A percentile compares a stretch with the other conserved stretches of the same genome.
phyloP scores from a whole-genome alignment of 2,888 invertebrate species.

The Cataglyphis livida region DNA sequence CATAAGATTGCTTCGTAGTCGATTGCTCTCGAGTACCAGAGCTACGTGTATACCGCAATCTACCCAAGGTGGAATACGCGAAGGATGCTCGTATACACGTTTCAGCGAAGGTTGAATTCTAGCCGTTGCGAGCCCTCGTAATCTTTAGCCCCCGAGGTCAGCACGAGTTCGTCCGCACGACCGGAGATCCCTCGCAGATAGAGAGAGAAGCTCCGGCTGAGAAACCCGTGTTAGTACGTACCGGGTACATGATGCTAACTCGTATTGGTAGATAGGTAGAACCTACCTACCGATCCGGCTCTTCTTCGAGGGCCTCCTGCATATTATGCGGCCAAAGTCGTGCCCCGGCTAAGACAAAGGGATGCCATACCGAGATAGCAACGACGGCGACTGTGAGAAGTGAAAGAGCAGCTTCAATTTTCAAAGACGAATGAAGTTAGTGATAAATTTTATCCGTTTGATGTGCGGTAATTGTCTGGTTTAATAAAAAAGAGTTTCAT shows the following conservation, averaged over 20 bases:
- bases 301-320: constrained; percentile 64
- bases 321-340: constrained; percentile 77
- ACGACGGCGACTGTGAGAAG: constrained; percentile 19
- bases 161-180: constrained; percentile 75
- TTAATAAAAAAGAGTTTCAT: background rate
- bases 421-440: constrained; percentile 3
- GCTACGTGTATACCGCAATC: constrained; percentile 3
- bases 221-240: constrained; percentile 74
- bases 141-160: constrained; percentile 83
- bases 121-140: constrained; percentile 80
- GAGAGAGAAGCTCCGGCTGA: constrained; percentile 71
- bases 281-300: constrained; percentile 52
- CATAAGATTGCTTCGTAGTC: constrained; percentile 68
- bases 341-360: constrained; percentile 77
- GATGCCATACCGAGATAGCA: constrained; percentile 67
- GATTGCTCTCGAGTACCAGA: constrained; percentile 44
- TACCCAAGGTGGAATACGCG: constrained; percentile 40
- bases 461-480: background rate
- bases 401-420: constrained; percentile 31
- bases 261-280: constrained; percentile 66
- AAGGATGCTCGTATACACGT: constrained; percentile 51
- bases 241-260: constrained; percentile 62
- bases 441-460: background rate
- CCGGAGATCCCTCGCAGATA: constrained; percentile 75
- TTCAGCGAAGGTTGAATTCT: constrained; percentile 75